phyloP scores from a whole-genome alignment of 1,140 invertebrate species.

The Listronotus oregonensis region DNA sequence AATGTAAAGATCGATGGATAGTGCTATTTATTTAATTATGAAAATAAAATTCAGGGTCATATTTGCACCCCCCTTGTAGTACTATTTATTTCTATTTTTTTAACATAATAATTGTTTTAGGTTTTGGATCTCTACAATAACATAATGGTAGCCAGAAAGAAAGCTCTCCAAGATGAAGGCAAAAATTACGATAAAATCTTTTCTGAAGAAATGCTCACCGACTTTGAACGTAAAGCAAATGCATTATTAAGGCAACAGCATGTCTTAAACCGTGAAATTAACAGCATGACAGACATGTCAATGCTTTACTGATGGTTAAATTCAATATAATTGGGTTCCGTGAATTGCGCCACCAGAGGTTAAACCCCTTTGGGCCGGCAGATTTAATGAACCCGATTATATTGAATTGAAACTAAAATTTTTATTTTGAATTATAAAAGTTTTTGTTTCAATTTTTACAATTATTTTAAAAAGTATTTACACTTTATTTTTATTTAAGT shows the following conservation, averaged over 20 bases:
- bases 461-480: no score
- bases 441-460: no score
- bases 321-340: conserved; percentile 40
- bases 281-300: conserved; percentile 42
- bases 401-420: conserved; percentile 31
- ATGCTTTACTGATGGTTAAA: conserved; percentile 45
- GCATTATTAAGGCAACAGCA: conserved; percentile 47
- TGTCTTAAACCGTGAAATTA: conserved; percentile 43
- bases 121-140: conserved; percentile 51
- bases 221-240: conserved; percentile 48
- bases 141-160: conserved; percentile 44
- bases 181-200: conserved; percentile 42
- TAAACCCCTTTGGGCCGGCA: conserved; percentile 4
- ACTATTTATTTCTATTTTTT: no score
- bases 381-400: conserved; percentile 32
- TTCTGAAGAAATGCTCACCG: conserved; percentile 39
- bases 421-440: conserved; percentile 12
- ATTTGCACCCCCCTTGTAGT: no score
- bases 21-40: no score
- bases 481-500: no score
- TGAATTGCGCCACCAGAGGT: conserved; percentile 16
- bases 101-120: conserved; percentile 34
- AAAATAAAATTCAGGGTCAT: no score
- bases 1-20: no score
- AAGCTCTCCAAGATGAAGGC: conserved; percentile 41